Conservation (phyloP, 2,888 invertebrate species). For the Platynereis dumerilii region DNA sequence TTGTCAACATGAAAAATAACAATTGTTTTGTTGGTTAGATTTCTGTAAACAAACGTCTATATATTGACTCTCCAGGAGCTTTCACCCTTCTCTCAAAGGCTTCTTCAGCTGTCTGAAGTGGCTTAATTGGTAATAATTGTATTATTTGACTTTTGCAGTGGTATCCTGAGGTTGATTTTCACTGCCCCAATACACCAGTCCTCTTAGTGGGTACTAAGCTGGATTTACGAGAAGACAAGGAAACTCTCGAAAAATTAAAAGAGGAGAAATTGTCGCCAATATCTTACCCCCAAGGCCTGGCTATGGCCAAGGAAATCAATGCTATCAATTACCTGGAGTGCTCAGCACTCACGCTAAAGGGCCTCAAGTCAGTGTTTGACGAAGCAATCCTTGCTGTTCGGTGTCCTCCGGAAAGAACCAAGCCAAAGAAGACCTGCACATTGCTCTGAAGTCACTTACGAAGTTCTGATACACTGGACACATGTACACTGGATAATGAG, state of each 20-base stretch:
- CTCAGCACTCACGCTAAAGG: conserved; percentile 96
- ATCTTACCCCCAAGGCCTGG: conserved; percentile 93
- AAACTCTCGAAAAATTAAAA: conserved; percentile 91
- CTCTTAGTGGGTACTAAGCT: conserved; percentile 97
- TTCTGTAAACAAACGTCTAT: too few species aligned
- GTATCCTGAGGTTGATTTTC: conserved; percentile 99
- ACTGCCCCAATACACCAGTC: conserved; percentile 99
- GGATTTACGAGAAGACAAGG: conserved; percentile 94
- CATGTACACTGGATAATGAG: too few species aligned
- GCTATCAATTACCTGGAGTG: conserved; percentile 98
- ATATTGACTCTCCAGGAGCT: too few species aligned
- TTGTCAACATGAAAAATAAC: too few species aligned
- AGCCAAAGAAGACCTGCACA: conserved; percentile 70
- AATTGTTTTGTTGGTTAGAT: too few species aligned
- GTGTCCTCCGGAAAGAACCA: conserved; percentile 90
- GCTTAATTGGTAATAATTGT: too few species aligned
- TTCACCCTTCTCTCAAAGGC: too few species aligned
- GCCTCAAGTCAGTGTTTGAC: conserved; percentile 98
- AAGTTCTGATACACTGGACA: too few species aligned
- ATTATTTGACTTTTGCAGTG: conserved; percentile 70
- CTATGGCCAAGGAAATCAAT: conserved; percentile 66
- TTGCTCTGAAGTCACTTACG: conserved; percentile 19
- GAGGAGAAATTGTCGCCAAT: conserved; percentile 97
- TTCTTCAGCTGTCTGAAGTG: too few species aligned
- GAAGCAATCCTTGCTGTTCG: conserved; percentile 95